Percentiles rank a stretch among this genome's conserved stretches.
phyloP scores from a whole-genome alignment of 2,888 invertebrate genomes.

The Alentia gelatinosa region DNA sequence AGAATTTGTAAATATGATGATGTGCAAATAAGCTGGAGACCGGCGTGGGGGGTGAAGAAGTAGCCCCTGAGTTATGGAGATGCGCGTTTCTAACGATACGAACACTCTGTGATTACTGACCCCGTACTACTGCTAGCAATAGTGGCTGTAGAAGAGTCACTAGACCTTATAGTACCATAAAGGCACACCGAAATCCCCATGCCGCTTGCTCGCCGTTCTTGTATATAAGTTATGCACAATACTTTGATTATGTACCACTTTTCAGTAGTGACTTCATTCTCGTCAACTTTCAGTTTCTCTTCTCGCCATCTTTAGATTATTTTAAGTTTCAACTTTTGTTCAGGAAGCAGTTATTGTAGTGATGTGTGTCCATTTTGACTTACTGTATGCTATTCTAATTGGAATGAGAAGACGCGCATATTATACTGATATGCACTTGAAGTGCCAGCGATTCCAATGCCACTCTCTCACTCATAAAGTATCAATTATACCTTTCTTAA shows the following conservation, averaged over 20 bases:
- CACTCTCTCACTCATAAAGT: neutral
- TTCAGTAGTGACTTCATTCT: neutral
- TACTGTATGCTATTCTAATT: too few relatives aligned
- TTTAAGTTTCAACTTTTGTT: too few relatives aligned
- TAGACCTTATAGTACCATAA: neutral
- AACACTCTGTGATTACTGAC: slow-evolving; percentile 24
- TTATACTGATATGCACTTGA: too few relatives aligned
- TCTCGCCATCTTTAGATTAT: too few relatives aligned
- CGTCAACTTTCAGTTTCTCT: neutral
- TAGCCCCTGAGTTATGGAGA: slow-evolving; percentile 20
- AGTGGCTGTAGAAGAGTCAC: neutral
- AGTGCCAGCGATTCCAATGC: slow-evolving; percentile 1
- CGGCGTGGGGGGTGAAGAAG: neutral
- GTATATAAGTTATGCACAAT: neutral
- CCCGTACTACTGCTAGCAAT: slow-evolving; percentile 26
- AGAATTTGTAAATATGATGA: slow-evolving; percentile 71
- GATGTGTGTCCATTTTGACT: too few relatives aligned
- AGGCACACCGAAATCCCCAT: neutral
- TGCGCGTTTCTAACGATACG: slow-evolving; percentile 27
- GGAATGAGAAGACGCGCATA: too few relatives aligned
- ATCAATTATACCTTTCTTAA: neutral
- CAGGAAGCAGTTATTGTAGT: neutral
- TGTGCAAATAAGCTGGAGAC: slow-evolving; percentile 61
- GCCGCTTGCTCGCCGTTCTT: neutral
- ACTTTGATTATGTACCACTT: neutral